Evolutionary conservation across 2,797 vertebrate genomes (phyloP).

Genomic region (Trichosurus vulpecula): DNA sequence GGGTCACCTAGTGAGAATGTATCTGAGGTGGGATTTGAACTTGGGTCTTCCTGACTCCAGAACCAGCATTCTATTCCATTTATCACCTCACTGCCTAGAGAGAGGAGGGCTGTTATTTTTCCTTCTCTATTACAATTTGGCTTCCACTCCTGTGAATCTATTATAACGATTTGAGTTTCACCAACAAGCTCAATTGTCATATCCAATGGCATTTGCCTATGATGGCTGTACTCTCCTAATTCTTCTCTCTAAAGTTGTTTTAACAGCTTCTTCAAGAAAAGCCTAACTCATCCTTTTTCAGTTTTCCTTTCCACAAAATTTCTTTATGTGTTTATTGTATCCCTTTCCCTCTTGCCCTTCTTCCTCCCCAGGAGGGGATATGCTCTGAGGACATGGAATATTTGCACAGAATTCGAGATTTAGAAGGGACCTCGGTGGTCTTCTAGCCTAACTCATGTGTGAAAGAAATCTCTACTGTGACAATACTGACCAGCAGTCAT

Average conservation of each 20-base stretch:
- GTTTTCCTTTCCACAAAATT: neutral
- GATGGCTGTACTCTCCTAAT: neutral
- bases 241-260: neutral
- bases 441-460: neutral
- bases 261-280: neutral
- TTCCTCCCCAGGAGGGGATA: neutral
- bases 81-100: neutral
- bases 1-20: neutral
- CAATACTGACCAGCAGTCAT: neutral
- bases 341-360: neutral
- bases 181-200: neutral
- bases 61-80: neutral
- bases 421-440: neutral
- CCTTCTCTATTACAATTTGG: too few relatives aligned
- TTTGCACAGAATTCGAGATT: neutral
- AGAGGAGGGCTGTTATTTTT: neutral
- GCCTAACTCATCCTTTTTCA: neutral
- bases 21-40: neutral
- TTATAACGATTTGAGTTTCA: neutral
- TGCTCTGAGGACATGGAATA: neutral
- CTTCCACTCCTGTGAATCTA: too few relatives aligned
- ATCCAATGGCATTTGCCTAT: too few relatives aligned
- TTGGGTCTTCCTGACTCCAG: neutral
- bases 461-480: neutral
- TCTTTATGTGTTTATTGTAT: neutral